Base-by-base conservation (phyloP, 2,113 vertebrate species). In the Dromaius novaehollandiae region DNA sequence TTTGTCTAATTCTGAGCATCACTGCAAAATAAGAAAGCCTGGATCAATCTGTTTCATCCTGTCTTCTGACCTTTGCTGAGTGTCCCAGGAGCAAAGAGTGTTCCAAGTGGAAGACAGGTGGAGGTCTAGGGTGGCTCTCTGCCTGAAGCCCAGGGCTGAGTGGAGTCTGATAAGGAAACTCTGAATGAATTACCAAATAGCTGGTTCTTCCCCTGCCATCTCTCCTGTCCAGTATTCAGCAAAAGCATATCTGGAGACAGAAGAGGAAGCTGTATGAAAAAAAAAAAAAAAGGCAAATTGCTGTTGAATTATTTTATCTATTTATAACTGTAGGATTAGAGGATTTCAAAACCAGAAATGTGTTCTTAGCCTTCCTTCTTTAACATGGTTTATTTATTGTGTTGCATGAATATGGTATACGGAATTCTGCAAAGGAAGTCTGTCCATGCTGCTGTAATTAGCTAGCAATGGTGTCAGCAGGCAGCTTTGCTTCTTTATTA, bases 381-480 rank as follows among this genome's bases (percentile, higher is more conserved):
- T 46, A 38, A 86, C 18, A 11, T 16, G 86, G 25, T 79, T 84
- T 83, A 70, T 95, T 94, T 90, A n/a, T 81, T 83, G 84, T 65
- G 60, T 76, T 1, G 21, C 50, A 26, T 82, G 55, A 86, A 24
- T 44, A 21, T 1, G 5, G 44, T 81, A 81, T 66, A 78, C 78
- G 91, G 91, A 86, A 89, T 94, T 95, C 64, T 92, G 89, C 30
- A 56, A 63, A 69, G 89, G 77, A 80, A 86, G 87, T 66, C 89
- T 78, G 93, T 32, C 91, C 58, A 1, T 28, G 60, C 93, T 86
- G 77, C 93, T 91, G 21, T 93, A 89, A 86, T 92, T 86, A 89
- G 89, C 73, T 63, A 40, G 7, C 25, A 22, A 4, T 38, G 81
- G 81, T 95, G 91, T 77, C 91, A 96, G 91, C 93, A 94, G 91